Percentiles rank a stretch among this genome's conserved stretches.
phyloP scores from a whole-genome alignment of 2,797 vertebrate species.

The Pteronotus mesoamericanus region DNA sequence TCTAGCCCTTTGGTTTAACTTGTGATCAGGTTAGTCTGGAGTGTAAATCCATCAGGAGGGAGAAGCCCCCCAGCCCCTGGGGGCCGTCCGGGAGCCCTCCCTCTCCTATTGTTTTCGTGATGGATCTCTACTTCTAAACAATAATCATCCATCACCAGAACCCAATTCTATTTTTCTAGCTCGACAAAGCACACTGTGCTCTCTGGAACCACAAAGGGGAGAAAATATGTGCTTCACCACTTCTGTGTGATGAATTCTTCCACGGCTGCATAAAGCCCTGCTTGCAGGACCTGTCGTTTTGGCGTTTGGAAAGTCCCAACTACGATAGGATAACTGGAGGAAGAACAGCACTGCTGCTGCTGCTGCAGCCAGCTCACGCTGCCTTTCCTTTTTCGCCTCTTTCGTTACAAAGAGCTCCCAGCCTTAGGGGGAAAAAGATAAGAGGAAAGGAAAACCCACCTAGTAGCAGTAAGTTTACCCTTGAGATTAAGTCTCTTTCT shows the following conservation, averaged over 20 bases:
- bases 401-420: constrained; percentile 24
- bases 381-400: constrained; percentile 14
- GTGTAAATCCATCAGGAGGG: background rate
- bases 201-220: constrained; percentile 37
- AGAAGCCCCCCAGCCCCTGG: background rate
- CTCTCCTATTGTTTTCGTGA: background rate
- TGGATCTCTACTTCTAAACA: background rate
- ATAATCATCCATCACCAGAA: constrained; percentile 19
- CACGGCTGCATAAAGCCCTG: background rate
- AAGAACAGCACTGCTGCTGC: background rate
- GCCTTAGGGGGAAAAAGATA: background rate
- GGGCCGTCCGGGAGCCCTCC: background rate
- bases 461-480: constrained; percentile 29
- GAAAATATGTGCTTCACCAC: background rate
- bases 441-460: constrained; percentile 47
- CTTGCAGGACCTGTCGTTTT: background rate
- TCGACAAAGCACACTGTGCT: background rate
- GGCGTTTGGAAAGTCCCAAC: background rate
- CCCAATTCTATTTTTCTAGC: constrained; percentile 39
- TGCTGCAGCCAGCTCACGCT: background rate
- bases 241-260: constrained; percentile 41
- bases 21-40: background rate
- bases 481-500: constrained; percentile 54
- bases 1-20: background rate
- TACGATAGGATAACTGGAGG: background rate